A percentile compares a stretch with the other conserved stretches of the same genome.
Conservation (phyloP, 2,113 vertebrate genomes). For the Vidua chalybeata region DNA sequence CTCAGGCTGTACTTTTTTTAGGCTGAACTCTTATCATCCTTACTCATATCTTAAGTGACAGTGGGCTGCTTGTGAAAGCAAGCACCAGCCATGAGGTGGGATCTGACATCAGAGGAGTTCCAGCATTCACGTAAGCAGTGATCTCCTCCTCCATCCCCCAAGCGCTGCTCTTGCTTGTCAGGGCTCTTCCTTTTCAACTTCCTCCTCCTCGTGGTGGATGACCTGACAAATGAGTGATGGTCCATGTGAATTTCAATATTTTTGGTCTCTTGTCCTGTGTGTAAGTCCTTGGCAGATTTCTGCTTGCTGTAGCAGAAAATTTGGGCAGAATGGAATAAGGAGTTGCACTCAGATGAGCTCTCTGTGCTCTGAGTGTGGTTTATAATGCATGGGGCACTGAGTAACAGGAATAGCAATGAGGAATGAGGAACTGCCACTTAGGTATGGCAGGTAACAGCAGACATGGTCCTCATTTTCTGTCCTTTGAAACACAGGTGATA, state of each 20-base stretch:
- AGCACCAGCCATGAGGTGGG: neutral
- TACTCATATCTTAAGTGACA: neutral
- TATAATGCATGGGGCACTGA: neutral
- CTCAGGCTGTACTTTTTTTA: neutral
- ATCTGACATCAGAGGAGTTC: neutral
- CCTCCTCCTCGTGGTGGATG: neutral
- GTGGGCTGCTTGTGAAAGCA: neutral
- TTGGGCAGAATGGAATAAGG: neutral
- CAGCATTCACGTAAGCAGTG: neutral
- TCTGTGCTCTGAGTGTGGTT: neutral
- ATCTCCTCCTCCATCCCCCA: neutral
- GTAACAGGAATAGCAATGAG: neutral
- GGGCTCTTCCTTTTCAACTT: neutral
- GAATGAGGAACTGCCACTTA: neutral
- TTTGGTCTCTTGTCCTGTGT: neutral
- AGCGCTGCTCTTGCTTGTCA: neutral
- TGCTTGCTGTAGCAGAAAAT: neutral
- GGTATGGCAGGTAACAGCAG: neutral
- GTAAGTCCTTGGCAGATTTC: neutral
- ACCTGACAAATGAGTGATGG: neutral
- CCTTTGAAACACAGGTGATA: neutral
- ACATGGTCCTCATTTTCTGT: neutral
- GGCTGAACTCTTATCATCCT: neutral
- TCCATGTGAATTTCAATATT: neutral
- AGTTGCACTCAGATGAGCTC: neutral